Evolutionary conservation across 2,113 vertebrate species (phyloP), one percentile per base, ranked within the genome.

Genomic region (Galbula dea): DNA sequence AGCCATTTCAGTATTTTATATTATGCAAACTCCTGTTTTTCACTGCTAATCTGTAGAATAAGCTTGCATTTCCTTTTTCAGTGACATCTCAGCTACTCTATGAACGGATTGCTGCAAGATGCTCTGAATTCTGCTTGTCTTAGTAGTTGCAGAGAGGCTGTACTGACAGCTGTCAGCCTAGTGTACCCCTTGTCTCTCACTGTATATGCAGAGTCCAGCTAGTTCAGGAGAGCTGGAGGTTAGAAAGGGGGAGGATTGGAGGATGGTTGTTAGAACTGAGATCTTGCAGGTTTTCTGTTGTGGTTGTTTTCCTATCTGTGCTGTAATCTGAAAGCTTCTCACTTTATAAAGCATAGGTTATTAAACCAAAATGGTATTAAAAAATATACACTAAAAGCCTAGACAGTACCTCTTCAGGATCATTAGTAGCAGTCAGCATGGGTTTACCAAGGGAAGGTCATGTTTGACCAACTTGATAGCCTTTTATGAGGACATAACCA

Each of bases 151-250:
- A 39, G 43, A 57, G 82, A 55, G 45, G n/a, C 66, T 75, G 65
- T 36, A 13, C 46, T 0, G 6, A 54, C 34, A 63, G n/a, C 30
- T 55, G 55, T 37, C 0, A 2, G 4, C 32, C 0, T 0, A 3
- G 39, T 43, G 86, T 1, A 0, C 1, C 43, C 32, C 17, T 26
- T 1, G 23, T 49, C 34, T 81, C 36, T 77, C 7, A 3, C 57
- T 59, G 54, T 4, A 2, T 39, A 18, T 12, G 21, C 32, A 0
- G 6, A 59, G 43, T 63, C 4, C 52, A 46, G 39, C 36, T 86
- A 15, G 10, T 36, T 30, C 49, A 66, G 62, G 24, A 34, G 66
- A 49, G 52, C 73, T 82, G 66, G 72, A 74, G 23, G 19, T 75
- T 74, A 67, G 45, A 26, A 11, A 58, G 59, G 49, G 76, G 26